Evolutionary conservation across 1,140 invertebrate species (phyloP), one percentile per base, ranked within the genome.

Genomic region (Saccostrea glomerata): DNA sequence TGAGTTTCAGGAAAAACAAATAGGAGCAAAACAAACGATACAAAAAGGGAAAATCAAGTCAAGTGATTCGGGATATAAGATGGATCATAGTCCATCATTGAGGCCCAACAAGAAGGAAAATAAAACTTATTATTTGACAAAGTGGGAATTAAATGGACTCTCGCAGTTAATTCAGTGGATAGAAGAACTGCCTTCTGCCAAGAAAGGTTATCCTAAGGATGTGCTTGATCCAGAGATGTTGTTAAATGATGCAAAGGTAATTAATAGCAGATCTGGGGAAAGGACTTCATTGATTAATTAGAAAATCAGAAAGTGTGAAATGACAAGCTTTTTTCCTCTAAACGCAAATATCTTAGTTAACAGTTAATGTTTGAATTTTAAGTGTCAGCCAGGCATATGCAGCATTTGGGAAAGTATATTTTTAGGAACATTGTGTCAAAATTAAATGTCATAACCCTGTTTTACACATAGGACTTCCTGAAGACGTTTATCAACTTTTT

Each of bases 181-280:
- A 6, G 91, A 92, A 25, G 90, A 97, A 93, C 94, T 99, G 89
- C 98, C 98, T 47, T 96, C 97, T 0, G 97, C 97, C 36, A 98
- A 98, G 92, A 98, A 98, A 94, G 98, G 97, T 91, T 97, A 99
- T 56, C 98, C 98, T 17, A 98, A 98, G 92, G 95, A 99, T 40
- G 97, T 99, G 30, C 96, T 96, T 0, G 97, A 99, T 95, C 98
- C 98, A 0, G 97, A 98, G 58, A 97, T 97, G 0, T 95, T 99
- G 7, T 97, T 99, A 73, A 96, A 97, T 87, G 98, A 99, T 93
- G 97, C 98, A 23, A 94, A 94, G 92, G 95, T 95, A 91, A n/a
- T 20, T 40, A 47, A 9, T 6, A 9, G 47, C 47, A 47, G 47
- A 47, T 47, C 47, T 47, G 5, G 9, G 47, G 47, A 9, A 9